phyloP scores from a whole-genome alignment of 2,113 vertebrate species.

The Pachyramphus minor region DNA sequence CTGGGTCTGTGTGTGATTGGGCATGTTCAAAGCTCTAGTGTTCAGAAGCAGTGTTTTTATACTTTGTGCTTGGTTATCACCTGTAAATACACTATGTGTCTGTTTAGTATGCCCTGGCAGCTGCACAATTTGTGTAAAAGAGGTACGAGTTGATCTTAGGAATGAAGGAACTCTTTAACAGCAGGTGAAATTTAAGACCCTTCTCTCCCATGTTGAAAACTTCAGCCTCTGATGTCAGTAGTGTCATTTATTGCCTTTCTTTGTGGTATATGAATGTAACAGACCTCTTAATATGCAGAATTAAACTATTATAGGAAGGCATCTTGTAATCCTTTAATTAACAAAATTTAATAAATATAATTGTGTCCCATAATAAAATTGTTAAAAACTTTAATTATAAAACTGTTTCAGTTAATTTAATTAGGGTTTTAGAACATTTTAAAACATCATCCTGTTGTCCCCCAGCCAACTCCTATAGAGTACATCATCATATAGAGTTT shows the following conservation, averaged over 20 bases:
- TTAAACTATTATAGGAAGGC: neutral
- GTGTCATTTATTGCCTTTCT: neutral
- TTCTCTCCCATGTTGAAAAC: neutral
- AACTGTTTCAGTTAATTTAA: neutral
- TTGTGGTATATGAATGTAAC: neutral
- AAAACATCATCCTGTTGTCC: neutral
- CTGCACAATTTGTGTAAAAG: neutral
- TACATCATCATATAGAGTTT: neutral
- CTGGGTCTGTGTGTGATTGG: neutral
- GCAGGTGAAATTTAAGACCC: neutral
- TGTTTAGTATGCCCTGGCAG: neutral
- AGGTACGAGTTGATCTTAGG: neutral
- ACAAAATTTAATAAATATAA: neutral
- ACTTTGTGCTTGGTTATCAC: neutral
- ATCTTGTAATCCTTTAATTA: neutral
- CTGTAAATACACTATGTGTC: neutral
- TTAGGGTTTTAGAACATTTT: neutral
- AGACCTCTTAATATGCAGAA: neutral
- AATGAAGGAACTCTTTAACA: neutral
- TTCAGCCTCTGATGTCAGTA: neutral
- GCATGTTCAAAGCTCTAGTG: neutral
- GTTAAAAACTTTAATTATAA: neutral
- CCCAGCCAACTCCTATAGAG: neutral
- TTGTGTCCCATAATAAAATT: neutral
- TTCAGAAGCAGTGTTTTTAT: neutral